A percentile compares a stretch with the other conserved stretches of the same genome.
phyloP scores from a whole-genome alignment of 2,797 vertebrate species.

The Lophura swinhoii region DNA sequence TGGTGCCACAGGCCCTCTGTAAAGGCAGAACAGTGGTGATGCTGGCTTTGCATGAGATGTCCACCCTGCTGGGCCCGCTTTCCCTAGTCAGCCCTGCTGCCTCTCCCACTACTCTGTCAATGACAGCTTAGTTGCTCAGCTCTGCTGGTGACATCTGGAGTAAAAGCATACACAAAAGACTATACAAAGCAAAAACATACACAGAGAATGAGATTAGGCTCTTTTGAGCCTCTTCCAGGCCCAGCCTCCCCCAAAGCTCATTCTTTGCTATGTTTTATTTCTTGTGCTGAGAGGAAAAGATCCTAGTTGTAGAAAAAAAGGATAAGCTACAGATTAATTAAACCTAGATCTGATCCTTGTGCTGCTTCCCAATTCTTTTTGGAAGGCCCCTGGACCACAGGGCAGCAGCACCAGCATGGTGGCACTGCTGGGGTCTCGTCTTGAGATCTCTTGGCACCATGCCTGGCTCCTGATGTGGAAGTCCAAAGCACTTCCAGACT shows the following conservation, averaged over 20 bases:
- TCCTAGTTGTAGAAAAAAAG: not conserved
- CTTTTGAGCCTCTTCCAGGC: slow-evolving; percentile 53
- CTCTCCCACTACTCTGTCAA: rapidly evolving
- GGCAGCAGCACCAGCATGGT: rapidly evolving
- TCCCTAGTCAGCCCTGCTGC: rapidly evolving
- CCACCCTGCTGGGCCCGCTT: rapidly evolving
- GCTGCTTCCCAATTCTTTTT: not conserved
- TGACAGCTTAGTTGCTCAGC: not conserved
- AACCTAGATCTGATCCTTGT: slow-evolving; percentile 29
- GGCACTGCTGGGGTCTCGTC: not conserved
- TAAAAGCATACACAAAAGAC: not conserved
- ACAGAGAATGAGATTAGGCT: not conserved
- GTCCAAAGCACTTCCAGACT: not conserved
- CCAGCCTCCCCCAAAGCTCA: not conserved
- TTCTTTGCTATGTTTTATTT: slow-evolving; percentile 1
- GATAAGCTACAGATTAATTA: not conserved
- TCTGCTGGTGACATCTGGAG: slow-evolving; percentile 44
- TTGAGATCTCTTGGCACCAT: not conserved
- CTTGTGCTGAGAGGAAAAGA: not conserved
- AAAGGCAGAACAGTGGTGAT: not conserved
- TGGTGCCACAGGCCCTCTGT: not conserved
- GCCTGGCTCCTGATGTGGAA: not conserved
- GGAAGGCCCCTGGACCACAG: not conserved
- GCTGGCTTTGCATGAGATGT: rapidly evolving
- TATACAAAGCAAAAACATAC: not conserved